These are phyloP conservation scores for Pristionchus japonicus DNA, from an alignment of 2,888 invertebrate species.

Conservation along the genomic window DNA sequence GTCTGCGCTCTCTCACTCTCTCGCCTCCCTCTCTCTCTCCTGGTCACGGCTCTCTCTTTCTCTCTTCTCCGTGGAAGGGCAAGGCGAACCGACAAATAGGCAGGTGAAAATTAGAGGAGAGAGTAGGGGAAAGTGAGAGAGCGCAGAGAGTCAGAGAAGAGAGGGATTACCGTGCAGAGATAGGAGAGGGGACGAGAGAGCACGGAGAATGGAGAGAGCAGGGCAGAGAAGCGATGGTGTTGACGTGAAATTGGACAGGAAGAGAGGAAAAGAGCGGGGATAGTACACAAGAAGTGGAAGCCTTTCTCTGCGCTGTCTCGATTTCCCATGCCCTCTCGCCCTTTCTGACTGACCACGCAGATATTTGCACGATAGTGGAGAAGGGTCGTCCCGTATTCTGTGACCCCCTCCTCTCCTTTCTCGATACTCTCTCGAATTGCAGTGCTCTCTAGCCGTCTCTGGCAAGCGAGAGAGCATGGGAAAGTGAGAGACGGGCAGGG, in stretches of 20 bases:
- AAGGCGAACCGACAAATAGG: conserved; percentile 35
- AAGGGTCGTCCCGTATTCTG: not conserved
- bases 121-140: not conserved
- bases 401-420: not conserved
- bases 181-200: not conserved
- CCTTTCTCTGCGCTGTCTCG: conserved; percentile 16
- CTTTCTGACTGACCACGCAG: not conserved
- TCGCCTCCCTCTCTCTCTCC: conserved; percentile 17
- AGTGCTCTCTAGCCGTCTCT: not conserved
- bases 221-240: not conserved
- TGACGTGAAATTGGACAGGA: not conserved
- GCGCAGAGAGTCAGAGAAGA: not conserved
- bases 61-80: conserved; percentile 24
- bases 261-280: conserved; percentile 20
- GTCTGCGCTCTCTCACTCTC: conserved; percentile 16
- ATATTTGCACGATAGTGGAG: not conserved
- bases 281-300: conserved; percentile 37
- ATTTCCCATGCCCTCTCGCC: not conserved
- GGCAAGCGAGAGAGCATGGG: not conserved
- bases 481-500: not conserved
- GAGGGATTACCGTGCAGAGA: conserved; percentile 23
- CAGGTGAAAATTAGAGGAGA: conserved; percentile 26
- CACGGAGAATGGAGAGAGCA: not conserved
- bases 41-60: not conserved
- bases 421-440: not conserved